A percentile compares a stretch with the other conserved stretches of the same genome.
Conservation (phyloP, 1,140 invertebrate genomes). For the Caenorhabditis inopinata region DNA sequence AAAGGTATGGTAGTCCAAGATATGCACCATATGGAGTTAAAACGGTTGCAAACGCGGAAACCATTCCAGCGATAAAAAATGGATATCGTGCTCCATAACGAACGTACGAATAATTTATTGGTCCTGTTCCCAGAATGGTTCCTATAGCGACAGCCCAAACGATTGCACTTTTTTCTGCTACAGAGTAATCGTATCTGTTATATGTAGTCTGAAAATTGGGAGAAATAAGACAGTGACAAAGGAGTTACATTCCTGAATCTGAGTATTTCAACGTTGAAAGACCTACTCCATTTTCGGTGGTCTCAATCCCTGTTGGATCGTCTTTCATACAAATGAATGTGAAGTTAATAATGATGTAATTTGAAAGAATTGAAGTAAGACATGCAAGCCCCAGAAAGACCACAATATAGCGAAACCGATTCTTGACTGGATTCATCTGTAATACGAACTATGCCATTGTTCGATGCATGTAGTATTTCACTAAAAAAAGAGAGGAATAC, state of each 20-base stretch:
- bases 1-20: neutral
- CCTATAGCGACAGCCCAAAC: slow-evolving; percentile 42
- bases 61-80: slow-evolving; percentile 38
- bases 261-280: neutral
- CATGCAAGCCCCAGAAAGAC: slow-evolving; percentile 56
- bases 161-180: neutral
- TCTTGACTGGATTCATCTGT: neutral
- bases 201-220: neutral
- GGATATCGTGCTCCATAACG: slow-evolving; percentile 17
- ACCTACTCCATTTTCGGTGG: neutral
- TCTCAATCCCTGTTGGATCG: neutral
- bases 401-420: slow-evolving; percentile 78
- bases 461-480: neutral
- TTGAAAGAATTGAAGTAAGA: neutral
- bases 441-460: neutral
- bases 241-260: no score
- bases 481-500: neutral
- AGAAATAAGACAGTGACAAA: no score
- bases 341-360: slow-evolving; percentile 12
- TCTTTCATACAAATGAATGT: slow-evolving; percentile 16
- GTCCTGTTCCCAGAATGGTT: neutral
- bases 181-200: neutral
- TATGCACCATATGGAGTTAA: slow-evolving; percentile 37
- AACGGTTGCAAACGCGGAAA: slow-evolving; percentile 23
- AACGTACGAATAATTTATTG: neutral